These are phyloP conservation scores for Andrena flavipes DNA, from an alignment of 2,888 invertebrate species.

Conservation along the genomic window DNA sequence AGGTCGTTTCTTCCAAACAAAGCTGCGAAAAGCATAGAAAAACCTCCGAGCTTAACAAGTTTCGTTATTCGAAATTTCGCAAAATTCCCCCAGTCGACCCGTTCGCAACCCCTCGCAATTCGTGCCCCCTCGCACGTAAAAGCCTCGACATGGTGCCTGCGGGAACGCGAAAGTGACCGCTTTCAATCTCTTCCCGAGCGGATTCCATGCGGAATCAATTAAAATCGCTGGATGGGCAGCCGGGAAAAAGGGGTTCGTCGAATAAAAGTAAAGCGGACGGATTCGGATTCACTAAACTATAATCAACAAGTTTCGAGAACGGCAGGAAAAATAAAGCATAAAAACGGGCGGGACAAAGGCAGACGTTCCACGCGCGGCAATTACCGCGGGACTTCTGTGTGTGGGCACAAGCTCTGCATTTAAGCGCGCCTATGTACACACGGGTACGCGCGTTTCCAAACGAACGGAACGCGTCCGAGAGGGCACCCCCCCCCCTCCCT, in stretches of 20 bases:
- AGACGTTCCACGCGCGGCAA: conserved; percentile 14
- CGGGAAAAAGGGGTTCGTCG: background rate
- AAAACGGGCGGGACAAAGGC: background rate
- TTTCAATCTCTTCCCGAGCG: background rate
- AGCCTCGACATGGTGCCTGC: background rate
- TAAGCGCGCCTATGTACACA: background rate
- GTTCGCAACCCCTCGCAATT: too few relatives aligned
- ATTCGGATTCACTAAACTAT: background rate
- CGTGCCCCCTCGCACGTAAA: background rate
- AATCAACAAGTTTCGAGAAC: background rate
- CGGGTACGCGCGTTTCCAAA: background rate
- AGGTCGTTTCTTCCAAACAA: too few relatives aligned
- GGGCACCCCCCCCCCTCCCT: background rate
- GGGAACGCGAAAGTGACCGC: background rate
- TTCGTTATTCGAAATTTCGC: too few relatives aligned
- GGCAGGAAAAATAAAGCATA: background rate
- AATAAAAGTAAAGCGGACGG: background rate
- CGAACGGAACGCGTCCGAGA: background rate
- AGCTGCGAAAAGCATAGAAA: too few relatives aligned
- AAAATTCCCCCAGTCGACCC: too few relatives aligned
- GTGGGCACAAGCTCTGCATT: background rate
- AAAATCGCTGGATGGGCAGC: background rate
- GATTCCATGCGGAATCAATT: background rate
- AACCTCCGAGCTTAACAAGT: too few relatives aligned
- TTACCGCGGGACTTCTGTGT: conserved; percentile 8